A percentile compares a stretch with the other conserved stretches of the same genome.
Evolutionary conservation across 2,113 vertebrate genomes (phyloP).

Genomic region (Lipophrys pholis): DNA sequence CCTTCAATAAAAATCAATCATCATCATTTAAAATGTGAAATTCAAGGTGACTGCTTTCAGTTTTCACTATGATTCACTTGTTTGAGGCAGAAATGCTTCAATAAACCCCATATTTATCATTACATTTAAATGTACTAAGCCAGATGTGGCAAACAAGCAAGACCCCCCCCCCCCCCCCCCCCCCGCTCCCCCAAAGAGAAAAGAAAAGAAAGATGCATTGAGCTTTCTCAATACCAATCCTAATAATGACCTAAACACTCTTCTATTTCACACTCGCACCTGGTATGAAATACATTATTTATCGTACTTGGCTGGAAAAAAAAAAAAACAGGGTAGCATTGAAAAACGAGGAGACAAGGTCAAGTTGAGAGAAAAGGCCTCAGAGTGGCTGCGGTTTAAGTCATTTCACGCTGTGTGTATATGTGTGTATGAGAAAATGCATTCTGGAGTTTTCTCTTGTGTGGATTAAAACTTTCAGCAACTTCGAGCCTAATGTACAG

Average conservation of each 20-base stretch:
- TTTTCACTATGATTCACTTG: too few relatives aligned
- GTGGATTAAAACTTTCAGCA: slow-evolving; percentile 38
- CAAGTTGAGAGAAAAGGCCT: slow-evolving; percentile 15
- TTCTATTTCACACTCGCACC: slow-evolving; percentile 11
- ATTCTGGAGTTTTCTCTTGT: slow-evolving; percentile 18
- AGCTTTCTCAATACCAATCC: background rate
- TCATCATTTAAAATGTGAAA: background rate
- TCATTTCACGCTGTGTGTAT: slow-evolving; percentile 26
- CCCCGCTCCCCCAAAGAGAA: too few relatives aligned
- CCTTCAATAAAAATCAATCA: too few relatives aligned
- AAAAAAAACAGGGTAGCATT: slow-evolving; percentile 2
- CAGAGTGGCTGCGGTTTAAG: background rate
- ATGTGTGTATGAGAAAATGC: background rate
- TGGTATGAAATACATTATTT: slow-evolving; percentile 23
- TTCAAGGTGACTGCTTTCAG: background rate
- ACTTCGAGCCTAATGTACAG: slow-evolving; percentile 28
- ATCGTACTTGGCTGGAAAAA: slow-evolving; percentile 1
- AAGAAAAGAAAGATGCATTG: background rate
- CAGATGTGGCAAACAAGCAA: background rate
- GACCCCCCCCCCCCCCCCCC: too few relatives aligned
- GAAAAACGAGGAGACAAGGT: slow-evolving; percentile 13
- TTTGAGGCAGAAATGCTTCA: too few relatives aligned
- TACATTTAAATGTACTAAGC: too few relatives aligned
- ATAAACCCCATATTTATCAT: too few relatives aligned
- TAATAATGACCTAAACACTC: background rate